phyloP scores from a whole-genome alignment of 2,888 invertebrate genomes.

The Orthonevra nobilis region DNA sequence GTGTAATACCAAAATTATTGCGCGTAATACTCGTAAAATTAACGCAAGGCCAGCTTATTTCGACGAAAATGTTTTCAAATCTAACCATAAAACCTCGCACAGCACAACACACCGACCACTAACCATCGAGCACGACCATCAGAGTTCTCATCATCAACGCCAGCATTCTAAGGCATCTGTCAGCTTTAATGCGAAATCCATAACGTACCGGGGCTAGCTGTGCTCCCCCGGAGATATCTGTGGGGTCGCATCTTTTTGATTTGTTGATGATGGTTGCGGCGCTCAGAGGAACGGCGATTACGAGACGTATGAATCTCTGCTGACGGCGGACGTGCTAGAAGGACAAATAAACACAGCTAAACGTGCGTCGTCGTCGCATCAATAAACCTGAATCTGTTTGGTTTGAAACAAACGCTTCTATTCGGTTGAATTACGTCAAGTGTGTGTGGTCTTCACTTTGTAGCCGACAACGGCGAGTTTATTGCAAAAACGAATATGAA shows the following conservation, averaged over 20 bases:
- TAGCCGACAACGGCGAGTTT: constrained; percentile 5
- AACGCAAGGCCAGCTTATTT: neutral
- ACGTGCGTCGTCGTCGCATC: constrained; percentile 35
- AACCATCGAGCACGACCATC: neutral
- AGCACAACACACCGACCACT: neutral
- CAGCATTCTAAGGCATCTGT: constrained; percentile 36
- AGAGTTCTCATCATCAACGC: neutral
- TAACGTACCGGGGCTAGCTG: constrained; percentile 35
- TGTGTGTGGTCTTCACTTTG: constrained; percentile 61
- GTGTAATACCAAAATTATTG: neutral
- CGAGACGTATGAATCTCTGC: constrained; percentile 1
- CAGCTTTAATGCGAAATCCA: constrained; percentile 36
- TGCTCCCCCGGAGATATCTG: constrained; percentile 9
- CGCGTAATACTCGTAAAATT: constrained; percentile 28
- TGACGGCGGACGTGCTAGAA: constrained; percentile 25
- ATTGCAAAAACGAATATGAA: constrained; percentile 26
- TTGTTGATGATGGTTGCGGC: too few relatives aligned
- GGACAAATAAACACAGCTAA: constrained; percentile 66
- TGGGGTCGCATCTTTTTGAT: constrained; percentile 56
- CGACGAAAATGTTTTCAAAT: constrained; percentile 28
- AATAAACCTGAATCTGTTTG: constrained; percentile 42
- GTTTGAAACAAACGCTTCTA: constrained; percentile 4
- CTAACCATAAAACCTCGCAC: constrained; percentile 8
- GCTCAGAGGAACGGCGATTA: neutral
- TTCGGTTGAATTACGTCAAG: constrained; percentile 23